Evolutionary conservation across 2,113 vertebrate genomes (phyloP).

Genomic region (Phoenicopterus ruber): DNA sequence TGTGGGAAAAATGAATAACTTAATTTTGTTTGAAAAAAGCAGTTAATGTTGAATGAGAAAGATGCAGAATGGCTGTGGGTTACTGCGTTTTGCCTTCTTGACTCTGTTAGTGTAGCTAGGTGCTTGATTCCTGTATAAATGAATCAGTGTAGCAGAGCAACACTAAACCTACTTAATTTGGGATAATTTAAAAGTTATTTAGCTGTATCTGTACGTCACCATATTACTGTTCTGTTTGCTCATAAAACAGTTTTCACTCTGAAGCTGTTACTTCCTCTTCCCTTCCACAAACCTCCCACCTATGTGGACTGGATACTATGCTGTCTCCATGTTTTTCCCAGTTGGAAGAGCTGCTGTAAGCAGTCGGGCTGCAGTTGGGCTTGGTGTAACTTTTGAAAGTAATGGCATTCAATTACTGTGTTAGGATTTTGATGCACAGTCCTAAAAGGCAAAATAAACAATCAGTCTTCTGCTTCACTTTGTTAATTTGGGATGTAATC

Average conservation of each 20-base stretch:
- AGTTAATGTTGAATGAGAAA: not conserved
- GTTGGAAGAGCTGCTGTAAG: not conserved
- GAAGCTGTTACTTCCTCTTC: not conserved
- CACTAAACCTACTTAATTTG: not conserved
- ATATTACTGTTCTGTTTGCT: not conserved
- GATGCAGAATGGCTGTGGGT: not conserved
- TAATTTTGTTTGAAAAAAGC: not conserved
- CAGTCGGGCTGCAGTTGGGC: not conserved
- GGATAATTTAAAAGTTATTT: not conserved
- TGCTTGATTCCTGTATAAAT: not conserved
- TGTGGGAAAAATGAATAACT: not conserved
- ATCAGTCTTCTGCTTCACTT: not conserved
- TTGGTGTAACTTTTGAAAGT: not conserved
- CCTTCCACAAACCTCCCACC: not conserved
- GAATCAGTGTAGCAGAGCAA: not conserved
- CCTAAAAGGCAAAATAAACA: not conserved
- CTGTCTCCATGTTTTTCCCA: not conserved
- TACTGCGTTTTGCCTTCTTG: not conserved
- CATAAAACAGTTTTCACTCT: not conserved
- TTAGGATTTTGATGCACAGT: not conserved
- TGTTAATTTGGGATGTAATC: not conserved
- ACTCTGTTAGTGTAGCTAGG: not conserved
- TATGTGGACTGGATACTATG: accelerated
- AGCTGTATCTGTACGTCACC: not conserved
- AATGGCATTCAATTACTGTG: not conserved